Conservation (phyloP, 2,888 invertebrate genomes). For the Actias luna region DNA sequence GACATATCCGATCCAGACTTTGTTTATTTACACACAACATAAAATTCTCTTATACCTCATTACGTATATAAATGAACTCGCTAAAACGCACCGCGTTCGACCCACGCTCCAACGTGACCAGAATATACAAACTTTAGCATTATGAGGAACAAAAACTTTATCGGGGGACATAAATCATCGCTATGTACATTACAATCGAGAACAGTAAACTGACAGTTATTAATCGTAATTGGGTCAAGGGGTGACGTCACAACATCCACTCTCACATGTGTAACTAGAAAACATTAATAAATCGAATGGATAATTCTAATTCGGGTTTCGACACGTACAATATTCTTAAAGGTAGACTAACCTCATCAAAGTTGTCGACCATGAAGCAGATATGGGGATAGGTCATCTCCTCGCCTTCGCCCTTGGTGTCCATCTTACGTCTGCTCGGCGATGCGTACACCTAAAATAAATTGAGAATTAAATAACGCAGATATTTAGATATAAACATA, state of each 20-base stretch:
- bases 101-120: not conserved
- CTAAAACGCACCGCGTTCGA: not conserved
- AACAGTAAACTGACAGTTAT: not conserved
- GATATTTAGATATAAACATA: too few relatives aligned
- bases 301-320: not conserved
- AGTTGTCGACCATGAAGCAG: constrained; percentile 99
- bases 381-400: constrained; percentile 99
- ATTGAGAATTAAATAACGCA: too few relatives aligned
- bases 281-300: not conserved
- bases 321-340: not conserved
- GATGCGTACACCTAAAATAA: constrained; percentile 92
- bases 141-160: not conserved
- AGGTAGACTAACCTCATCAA: constrained; percentile 91
- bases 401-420: constrained; percentile 98
- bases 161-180: not conserved
- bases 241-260: not conserved
- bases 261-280: not conserved
- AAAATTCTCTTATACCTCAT: not conserved
- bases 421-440: constrained; percentile 98
- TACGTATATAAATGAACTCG: not conserved
- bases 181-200: not conserved
- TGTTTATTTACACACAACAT: not conserved
- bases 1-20: not conserved
- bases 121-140: not conserved
- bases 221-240: not conserved